These are phyloP conservation scores for Apogon hyalosoma DNA, from an alignment of 2,797 vertebrate species.

Conservation along the genomic window DNA sequence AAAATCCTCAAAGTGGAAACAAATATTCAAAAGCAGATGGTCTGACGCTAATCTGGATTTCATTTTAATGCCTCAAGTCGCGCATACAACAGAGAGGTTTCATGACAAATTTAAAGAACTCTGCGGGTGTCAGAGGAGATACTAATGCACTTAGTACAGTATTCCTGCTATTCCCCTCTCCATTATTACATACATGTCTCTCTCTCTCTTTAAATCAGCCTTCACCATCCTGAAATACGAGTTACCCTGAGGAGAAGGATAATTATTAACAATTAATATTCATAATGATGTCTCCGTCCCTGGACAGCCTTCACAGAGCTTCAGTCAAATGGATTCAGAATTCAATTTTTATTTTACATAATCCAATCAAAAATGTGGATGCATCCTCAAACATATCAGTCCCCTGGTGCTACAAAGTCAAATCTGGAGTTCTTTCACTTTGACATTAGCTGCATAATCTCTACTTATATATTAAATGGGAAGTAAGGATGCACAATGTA, in stretches of 20 bases:
- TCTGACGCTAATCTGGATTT: slow-evolving; percentile 82
- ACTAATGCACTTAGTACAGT: slow-evolving; percentile 22
- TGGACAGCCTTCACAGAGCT: slow-evolving; percentile 75
- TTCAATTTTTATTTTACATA: slow-evolving; percentile 85
- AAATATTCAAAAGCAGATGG: slow-evolving; percentile 79
- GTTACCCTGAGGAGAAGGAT: slow-evolving; percentile 82
- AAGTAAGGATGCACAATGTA: slow-evolving; percentile 1
- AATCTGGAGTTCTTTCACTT: slow-evolving; percentile 54
- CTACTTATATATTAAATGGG: slow-evolving; percentile 21
- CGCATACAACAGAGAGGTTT: slow-evolving; percentile 68
- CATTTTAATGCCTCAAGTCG: slow-evolving; percentile 68
- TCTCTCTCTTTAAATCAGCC: slow-evolving; percentile 63
- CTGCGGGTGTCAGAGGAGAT: slow-evolving; percentile 53
- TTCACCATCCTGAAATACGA: slow-evolving; percentile 74
- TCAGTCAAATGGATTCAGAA: slow-evolving; percentile 83
- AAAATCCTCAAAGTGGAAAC: slow-evolving; percentile 74
- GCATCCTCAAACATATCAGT: slow-evolving; percentile 72
- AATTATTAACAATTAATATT: slow-evolving; percentile 88
- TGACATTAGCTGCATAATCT: slow-evolving; percentile 53
- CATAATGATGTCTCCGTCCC: slow-evolving; percentile 83
- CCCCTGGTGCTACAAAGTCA: slow-evolving; percentile 55
- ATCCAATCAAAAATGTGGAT: slow-evolving; percentile 81
- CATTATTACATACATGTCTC: slow-evolving; percentile 28
- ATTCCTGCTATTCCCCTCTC: slow-evolving; percentile 15
- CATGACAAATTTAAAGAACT: slow-evolving; percentile 69